Conservation (phyloP, 1,140 invertebrate species). For the Druon quercuslanigerum region DNA sequence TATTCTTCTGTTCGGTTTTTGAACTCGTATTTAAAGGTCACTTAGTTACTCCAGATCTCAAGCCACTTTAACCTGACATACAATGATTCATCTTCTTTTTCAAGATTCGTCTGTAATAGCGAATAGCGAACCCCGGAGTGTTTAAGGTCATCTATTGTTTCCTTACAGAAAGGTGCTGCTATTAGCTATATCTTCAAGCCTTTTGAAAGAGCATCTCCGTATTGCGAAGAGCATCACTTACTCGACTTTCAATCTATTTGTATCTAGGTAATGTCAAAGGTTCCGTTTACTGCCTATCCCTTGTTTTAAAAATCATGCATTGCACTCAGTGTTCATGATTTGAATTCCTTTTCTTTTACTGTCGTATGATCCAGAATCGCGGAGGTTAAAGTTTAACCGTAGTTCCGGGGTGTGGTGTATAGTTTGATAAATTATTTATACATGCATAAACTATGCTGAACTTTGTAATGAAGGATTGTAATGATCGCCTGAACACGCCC, state of each 20-base stretch:
- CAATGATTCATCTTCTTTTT: conserved; percentile 24
- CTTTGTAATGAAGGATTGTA: neutral
- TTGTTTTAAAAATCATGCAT: neutral
- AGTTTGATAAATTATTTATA: conserved; percentile 17
- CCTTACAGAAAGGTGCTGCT: conserved; percentile 11
- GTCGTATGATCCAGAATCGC: neutral
- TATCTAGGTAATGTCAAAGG: neutral
- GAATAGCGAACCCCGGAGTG: neutral
- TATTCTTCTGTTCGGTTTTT: conserved; percentile 11
- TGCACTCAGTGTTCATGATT: neutral
- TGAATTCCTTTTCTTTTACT: neutral
- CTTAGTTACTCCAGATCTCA: conserved; percentile 12
- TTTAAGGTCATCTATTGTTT: conserved; percentile 29
- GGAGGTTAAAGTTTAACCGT: neutral
- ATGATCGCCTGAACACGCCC: conserved; percentile 47
- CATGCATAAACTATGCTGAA: neutral
- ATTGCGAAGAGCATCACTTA: neutral
- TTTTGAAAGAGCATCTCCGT: conserved; percentile 1
- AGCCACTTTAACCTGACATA: neutral
- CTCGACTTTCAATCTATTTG: neutral
- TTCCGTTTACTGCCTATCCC: neutral
- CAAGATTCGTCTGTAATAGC: conserved; percentile 20
- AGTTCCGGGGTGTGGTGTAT: neutral
- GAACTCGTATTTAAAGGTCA: neutral
- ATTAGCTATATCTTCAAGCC: conserved; percentile 10